Base-by-base conservation (phyloP, 30 jellyfish, hydroid and myxozoan species). In the Hydractinia echinata region DNA sequence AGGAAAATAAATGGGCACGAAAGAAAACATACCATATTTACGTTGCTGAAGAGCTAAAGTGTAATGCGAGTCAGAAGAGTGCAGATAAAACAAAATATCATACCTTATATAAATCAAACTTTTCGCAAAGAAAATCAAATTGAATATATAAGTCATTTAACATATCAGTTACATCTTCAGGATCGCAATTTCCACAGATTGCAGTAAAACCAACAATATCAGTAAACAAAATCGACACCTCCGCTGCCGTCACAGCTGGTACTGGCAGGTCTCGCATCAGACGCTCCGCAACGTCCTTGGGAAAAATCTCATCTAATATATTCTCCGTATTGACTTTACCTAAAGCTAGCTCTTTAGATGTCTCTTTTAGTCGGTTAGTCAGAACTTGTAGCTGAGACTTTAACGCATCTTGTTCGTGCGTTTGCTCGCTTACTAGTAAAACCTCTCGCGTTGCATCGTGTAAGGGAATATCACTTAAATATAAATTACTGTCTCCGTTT, bases 381-480 rank as follows among this genome's bases (percentile, higher is more conserved):
- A 82, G 61, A 5, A 82, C 78, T 54, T 82, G 87, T 52, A 82
- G 82, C 56, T 82, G 86, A 55, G 58, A 49, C 60, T 82, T 82
- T 20, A 72, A 72, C 60, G 21, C 72, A 21, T 82, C 89, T 44
- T 70, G 88, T 16, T 16, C 88, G 64, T 82, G 79, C 10, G 53
- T 61, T 21, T 72, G 89, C 54, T 82, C 89, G 48, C 67, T 72
- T n/a, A 82, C 87, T 56, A 82, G 49, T 44, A 82, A 69, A 52
- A 82, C 89, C 54, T 82, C 87, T 5, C 89, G 89, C 8, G 89
- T 82, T 13, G 88, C 89, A 72, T 82, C 89, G 51, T 82, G 89
- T 19, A 82, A 30, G 10, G 89, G 89, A 19, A 82, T 82, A 56
- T 82, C 89, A 49, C 89, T 82, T 11, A 82, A 51, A 61, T 70